Evolutionary conservation across 2,888 invertebrate genomes (phyloP).

Genomic region (Electrophaes corylata): DNA sequence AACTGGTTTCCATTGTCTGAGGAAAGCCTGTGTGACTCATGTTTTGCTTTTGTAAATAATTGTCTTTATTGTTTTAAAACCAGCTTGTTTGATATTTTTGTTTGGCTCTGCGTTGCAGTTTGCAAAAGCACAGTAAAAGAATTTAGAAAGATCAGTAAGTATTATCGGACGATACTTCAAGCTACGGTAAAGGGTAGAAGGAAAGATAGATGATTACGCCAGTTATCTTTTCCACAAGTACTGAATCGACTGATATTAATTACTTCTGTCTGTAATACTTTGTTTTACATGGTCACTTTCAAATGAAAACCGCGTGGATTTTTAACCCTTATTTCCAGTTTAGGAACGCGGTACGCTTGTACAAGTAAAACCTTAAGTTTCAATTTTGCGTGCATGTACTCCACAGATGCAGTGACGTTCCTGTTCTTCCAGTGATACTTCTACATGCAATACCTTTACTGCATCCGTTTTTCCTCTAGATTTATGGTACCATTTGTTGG

Average conservation of each 20-base stretch:
- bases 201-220: neutral
- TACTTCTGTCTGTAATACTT: neutral
- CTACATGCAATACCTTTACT: neutral
- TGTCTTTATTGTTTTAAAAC: conserved; percentile 17
- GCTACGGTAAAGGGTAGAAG: neutral
- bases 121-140: neutral
- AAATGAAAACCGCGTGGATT: neutral
- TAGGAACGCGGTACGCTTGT: neutral
- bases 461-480: conserved; percentile 22
- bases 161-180: neutral
- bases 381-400: neutral
- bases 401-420: neutral
- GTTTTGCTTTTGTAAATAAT: conserved; percentile 32
- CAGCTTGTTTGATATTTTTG: conserved; percentile 5
- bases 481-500: conserved; percentile 38
- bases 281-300: neutral
- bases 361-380: neutral
- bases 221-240: neutral
- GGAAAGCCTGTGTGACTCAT: conserved; percentile 41
- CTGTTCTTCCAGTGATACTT: neutral
- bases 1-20: conserved; percentile 51
- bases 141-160: neutral
- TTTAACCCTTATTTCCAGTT: neutral
- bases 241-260: neutral
- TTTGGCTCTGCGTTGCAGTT: neutral